These are phyloP conservation scores for Chloroceryle amazona DNA, from an alignment of 2,797 vertebrate genomes.

Conservation along the genomic window DNA sequence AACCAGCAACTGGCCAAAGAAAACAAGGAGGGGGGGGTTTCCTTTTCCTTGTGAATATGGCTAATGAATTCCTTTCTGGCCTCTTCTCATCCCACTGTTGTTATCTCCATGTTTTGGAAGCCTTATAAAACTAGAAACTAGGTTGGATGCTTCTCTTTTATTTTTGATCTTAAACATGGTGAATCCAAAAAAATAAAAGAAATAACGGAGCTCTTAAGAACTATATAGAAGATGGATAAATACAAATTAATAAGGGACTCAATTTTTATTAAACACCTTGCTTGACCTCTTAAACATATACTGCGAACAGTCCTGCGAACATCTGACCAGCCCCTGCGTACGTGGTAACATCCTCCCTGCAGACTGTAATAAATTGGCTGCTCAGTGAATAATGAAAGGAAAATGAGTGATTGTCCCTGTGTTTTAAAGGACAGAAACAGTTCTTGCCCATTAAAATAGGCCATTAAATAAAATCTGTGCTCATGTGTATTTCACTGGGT, in stretches of 20 bases:
- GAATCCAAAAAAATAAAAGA: neutral
- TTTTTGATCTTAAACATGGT: neutral
- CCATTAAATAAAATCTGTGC: neutral
- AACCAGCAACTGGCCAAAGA: neutral
- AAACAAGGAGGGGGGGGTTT: neutral
- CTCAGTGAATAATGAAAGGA: neutral
- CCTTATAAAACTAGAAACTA: neutral
- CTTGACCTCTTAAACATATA: neutral
- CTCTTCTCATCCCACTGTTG: neutral
- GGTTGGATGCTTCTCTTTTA: neutral
- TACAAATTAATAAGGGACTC: neutral
- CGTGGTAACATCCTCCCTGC: rapidly evolving
- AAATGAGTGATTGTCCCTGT: neutral
- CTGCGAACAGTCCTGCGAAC: neutral
- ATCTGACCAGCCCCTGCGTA: neutral
- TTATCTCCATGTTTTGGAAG: neutral
- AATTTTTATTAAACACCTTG: neutral
- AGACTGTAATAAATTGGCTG: neutral
- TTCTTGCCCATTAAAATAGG: neutral
- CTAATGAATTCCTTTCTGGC: neutral
- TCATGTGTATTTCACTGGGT: neutral
- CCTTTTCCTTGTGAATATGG: neutral
- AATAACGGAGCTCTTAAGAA: neutral
- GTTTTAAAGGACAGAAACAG: neutral
- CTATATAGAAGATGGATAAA: neutral